Conservation (phyloP, 2,888 invertebrate genomes). For the Heliconius cydno region DNA sequence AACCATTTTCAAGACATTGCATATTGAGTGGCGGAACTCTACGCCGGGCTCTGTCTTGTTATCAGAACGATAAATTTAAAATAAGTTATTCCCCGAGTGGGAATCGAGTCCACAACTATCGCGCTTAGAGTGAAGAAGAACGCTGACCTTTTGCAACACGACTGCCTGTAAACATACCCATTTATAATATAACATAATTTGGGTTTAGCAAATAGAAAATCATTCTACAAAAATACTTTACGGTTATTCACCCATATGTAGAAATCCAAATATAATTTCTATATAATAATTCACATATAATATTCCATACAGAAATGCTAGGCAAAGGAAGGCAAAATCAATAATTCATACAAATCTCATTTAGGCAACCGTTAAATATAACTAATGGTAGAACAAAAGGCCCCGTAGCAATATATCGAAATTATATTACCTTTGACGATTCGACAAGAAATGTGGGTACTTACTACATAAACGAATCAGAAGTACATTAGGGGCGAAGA, state of each 20-base stretch:
- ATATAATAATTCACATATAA: not conserved
- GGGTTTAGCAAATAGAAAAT: not conserved
- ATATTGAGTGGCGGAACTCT: too few relatives aligned
- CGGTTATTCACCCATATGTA: not conserved
- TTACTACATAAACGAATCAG: constrained; percentile 14
- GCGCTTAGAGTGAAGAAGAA: not conserved
- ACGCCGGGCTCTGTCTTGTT: too few relatives aligned
- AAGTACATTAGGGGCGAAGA: constrained; percentile 26
- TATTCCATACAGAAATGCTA: constrained; percentile 1
- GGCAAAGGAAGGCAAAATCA: not conserved
- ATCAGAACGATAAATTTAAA: not conserved
- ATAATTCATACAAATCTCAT: constrained; percentile 22
- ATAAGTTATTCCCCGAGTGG: not conserved
- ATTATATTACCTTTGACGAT: constrained; percentile 26
- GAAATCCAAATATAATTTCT: not conserved
- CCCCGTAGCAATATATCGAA: constrained; percentile 6
- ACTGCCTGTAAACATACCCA: not conserved
- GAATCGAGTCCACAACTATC: not conserved
- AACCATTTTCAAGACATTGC: too few relatives aligned
- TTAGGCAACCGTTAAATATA: constrained; percentile 2
- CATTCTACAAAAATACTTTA: too few relatives aligned
- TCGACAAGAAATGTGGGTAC: constrained; percentile 4
- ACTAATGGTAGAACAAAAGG: constrained; percentile 22
- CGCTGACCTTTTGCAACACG: not conserved
- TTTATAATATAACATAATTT: not conserved